Evolutionary conservation across 2,888 invertebrate species (phyloP).

Genomic region (Cynaeus angustus): DNA sequence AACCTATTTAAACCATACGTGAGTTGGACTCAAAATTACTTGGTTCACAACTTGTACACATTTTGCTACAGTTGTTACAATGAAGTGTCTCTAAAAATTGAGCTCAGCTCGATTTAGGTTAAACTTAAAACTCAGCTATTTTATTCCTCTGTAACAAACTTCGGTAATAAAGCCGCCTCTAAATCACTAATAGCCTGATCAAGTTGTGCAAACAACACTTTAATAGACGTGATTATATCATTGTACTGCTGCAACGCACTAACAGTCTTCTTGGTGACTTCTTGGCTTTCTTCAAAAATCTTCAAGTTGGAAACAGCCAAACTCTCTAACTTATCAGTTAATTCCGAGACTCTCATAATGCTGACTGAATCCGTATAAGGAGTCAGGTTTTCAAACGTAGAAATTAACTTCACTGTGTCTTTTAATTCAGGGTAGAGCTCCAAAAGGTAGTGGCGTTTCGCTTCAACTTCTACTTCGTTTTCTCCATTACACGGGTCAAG

Average conservation of each 20-base stretch:
- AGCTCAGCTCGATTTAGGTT: background rate
- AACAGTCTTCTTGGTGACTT: conserved; percentile 68
- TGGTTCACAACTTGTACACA: no score
- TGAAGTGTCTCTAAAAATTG: no score
- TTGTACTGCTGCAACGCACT: conserved; percentile 72
- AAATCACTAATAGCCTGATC: conserved; percentile 70
- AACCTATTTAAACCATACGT: no score
- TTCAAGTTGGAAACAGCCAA: conserved; percentile 69
- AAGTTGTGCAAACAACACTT: conserved; percentile 71
- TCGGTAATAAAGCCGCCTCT: conserved; percentile 69
- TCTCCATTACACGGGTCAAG: conserved; percentile 71
- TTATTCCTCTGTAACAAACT: conserved; percentile 63
- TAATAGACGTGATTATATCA: conserved; percentile 71
- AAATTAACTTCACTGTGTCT: conserved; percentile 67
- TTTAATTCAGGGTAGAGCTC: conserved; percentile 71
- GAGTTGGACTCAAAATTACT: no score
- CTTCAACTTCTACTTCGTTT: conserved; percentile 69
- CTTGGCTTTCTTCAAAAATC: conserved; percentile 68
- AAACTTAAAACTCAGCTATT: background rate
- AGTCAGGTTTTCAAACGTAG: conserved; percentile 69
- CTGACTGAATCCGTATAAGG: conserved; percentile 70
- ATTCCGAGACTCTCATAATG: conserved; percentile 70
- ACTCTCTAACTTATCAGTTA: conserved; percentile 69
- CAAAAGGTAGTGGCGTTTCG: conserved; percentile 71
- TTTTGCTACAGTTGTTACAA: no score